These are phyloP conservation scores for Tyrannus savana DNA, from an alignment of 2,113 vertebrate species.

Conservation along the genomic window DNA sequence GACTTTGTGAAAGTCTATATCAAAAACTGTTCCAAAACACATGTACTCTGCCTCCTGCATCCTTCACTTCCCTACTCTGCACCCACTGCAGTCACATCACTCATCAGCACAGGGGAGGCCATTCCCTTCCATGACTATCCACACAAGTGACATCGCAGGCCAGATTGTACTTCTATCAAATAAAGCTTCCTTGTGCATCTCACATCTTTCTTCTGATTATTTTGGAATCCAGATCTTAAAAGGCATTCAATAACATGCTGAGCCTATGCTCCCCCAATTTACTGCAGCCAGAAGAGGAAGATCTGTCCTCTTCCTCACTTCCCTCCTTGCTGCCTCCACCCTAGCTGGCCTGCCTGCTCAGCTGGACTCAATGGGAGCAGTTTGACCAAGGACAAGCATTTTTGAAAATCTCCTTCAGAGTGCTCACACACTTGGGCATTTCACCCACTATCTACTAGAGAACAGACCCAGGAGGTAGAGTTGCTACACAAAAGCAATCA, in stretches of 20 bases:
- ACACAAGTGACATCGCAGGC: not conserved
- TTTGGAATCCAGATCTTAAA: not conserved
- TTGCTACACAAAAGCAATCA: not conserved
- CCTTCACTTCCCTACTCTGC: not conserved
- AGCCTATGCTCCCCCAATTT: not conserved
- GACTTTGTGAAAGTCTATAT: not conserved
- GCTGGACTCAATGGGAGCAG: not conserved
- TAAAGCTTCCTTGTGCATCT: accelerated
- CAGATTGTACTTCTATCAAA: not conserved
- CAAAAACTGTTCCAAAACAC: not conserved
- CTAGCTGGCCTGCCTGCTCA: not conserved
- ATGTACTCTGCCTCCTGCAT: not conserved
- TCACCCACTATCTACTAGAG: not conserved
- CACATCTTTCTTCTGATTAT: not conserved
- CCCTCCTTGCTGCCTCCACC: not conserved
- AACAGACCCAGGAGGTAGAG: not conserved
- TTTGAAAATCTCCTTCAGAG: not conserved
- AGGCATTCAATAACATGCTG: not conserved
- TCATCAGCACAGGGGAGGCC: not conserved
- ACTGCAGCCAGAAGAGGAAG: not conserved
- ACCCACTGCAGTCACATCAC: accelerated
- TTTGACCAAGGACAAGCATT: not conserved
- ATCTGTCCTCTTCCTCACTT: not conserved
- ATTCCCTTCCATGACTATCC: not conserved
- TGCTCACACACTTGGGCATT: not conserved